These are phyloP conservation scores for Pogonocichla stellata DNA, from an alignment of 2,113 vertebrate genomes.

Conservation along the genomic window DNA sequence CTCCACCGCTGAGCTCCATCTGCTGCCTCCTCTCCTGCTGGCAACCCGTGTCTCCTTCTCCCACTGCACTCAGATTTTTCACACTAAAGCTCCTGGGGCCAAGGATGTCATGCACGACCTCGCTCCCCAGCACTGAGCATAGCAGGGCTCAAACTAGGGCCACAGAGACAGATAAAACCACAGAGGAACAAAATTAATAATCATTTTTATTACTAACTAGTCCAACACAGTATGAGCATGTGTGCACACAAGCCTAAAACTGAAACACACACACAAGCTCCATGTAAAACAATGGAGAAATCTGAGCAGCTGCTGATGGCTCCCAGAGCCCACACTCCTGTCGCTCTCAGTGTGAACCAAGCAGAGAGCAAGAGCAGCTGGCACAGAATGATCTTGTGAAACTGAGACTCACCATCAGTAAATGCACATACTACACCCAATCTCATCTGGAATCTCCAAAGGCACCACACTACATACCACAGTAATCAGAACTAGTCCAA, in stretches of 20 bases:
- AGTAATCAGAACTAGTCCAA: background rate
- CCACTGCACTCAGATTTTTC: background rate
- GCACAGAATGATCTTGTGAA: background rate
- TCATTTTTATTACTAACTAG: background rate
- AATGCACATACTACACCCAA: background rate
- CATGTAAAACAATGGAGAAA: background rate
- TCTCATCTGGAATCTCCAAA: background rate
- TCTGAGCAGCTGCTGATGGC: background rate
- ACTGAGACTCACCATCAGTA: background rate
- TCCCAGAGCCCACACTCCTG: background rate
- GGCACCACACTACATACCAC: background rate
- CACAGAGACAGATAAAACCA: background rate
- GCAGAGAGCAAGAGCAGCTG: background rate
- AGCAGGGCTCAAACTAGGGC: background rate
- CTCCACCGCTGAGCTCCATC: background rate
- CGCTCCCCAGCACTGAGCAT: accelerated
- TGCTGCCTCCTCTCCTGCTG: background rate
- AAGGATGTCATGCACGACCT: accelerated
- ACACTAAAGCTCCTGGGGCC: background rate
- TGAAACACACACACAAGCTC: background rate
- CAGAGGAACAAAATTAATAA: background rate
- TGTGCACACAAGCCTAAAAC: background rate
- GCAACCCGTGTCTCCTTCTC: accelerated
- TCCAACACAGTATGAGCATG: background rate
- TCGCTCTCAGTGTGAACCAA: background rate